Base-by-base conservation (phyloP, 2,888 invertebrate genomes). In the Diarsia mendica region DNA sequence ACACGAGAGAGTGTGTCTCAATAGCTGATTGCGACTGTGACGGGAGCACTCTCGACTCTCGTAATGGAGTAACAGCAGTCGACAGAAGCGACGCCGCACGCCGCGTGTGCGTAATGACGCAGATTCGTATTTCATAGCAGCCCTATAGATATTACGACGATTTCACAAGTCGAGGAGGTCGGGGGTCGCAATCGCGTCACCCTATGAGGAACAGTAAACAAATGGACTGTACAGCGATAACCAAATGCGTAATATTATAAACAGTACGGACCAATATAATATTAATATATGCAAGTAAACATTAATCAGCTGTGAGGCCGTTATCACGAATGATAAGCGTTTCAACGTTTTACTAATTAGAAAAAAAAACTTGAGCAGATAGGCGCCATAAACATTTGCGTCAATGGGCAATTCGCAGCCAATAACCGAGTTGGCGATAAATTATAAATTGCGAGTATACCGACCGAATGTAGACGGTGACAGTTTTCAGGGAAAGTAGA, bases 101-200 rank as follows among this genome's bases (percentile, higher is more conserved):
- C 51, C n/a, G 28, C 63, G 74, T 53, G 63, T 58, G 6, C 48
- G 68, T 76, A 77, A 71, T 75, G 71, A 68, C 77, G 79, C 72
- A 83, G 73, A 79, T 80, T 75, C 23, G 63, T 64, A 67, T 63
- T 63, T 69, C 63, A 78, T 85, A 83, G 75, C 90, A 90, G 72
- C 91, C 90, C 90, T 89, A 76, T 44, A 73, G 64, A 75, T 83
- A 83, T 87, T 85, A 85, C 76, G 79, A 85, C 78, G 69, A 84
- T 87, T 89, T 88, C 84, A 86, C 85, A 90, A 91, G 88, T 89
- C 79, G 83, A 86, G 83, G 85, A 87, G 89, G 89, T 89, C 86
- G 89, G 84, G 87, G 90, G 87, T 90, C 88, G 88, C 80, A 75
- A 82, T 72, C 86, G 88, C 86, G 85, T 85, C 83, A 86, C 77